A percentile compares a stretch with the other conserved stretches of the same genome.
Conservation (phyloP, 2,888 invertebrate genomes). For the Coelopa pilipes region DNA sequence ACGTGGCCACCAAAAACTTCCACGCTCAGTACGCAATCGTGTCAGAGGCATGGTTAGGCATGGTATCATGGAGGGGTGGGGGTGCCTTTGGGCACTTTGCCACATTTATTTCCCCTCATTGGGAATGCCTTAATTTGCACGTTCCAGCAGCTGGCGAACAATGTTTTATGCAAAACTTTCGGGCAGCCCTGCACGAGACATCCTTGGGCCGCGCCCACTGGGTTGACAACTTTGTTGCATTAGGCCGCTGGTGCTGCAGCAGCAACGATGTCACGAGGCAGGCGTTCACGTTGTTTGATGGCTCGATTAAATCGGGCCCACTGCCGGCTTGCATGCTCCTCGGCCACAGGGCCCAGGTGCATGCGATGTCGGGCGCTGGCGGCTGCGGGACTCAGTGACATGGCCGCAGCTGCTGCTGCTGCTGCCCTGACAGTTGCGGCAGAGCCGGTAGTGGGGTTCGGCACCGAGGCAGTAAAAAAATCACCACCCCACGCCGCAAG, state of each 20-base stretch:
- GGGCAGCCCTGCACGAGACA: conserved; percentile 1
- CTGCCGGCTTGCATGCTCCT: not conserved
- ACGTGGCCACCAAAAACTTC: too few species aligned
- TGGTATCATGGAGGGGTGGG: too few species aligned
- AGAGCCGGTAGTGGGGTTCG: not conserved
- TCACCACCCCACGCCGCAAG: not conserved
- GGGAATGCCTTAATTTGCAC: conserved; percentile 22
- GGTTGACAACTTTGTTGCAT: conserved; percentile 1
- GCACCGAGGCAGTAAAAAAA: conserved; percentile 27
- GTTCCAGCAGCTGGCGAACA: conserved; percentile 3
- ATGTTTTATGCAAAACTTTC: not conserved
- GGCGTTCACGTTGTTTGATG: conserved; percentile 5
- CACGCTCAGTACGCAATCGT: too few species aligned
- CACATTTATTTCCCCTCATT: not conserved
- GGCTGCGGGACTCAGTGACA: not conserved
- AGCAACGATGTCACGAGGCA: not conserved
- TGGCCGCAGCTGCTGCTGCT: conserved; percentile 15
- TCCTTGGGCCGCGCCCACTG: too few species aligned
- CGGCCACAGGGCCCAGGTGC: too few species aligned
- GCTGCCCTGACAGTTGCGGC: conserved; percentile 2
- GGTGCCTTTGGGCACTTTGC: too few species aligned
- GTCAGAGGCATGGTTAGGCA: too few species aligned
- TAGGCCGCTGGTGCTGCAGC: conserved; percentile 1
- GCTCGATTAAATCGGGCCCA: conserved; percentile 3
- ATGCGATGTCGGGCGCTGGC: conserved; percentile 6